A percentile compares a stretch with the other conserved stretches of the same genome.
These are phyloP conservation scores for Gymnocheta viridis DNA, from an alignment of 2,888 invertebrate species.

Conservation along the genomic window DNA sequence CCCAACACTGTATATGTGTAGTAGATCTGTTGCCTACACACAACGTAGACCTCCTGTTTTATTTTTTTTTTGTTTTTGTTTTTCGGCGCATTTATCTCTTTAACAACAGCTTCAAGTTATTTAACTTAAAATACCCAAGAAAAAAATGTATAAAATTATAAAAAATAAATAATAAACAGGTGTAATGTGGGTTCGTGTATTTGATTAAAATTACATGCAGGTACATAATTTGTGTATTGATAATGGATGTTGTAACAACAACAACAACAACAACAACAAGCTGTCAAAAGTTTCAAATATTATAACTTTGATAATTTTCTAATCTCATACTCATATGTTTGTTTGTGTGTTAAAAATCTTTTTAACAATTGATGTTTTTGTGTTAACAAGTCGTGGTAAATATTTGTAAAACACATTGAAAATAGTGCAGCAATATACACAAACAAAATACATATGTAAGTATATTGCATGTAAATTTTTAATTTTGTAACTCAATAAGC, in stretches of 20 bases:
- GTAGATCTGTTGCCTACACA: not conserved
- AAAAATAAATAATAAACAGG: slow-evolving; percentile 10
- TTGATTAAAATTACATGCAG: slow-evolving; percentile 36
- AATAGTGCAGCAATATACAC: not conserved
- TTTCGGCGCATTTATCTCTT: slow-evolving; percentile 5
- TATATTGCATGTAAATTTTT: not conserved
- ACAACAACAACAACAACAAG: slow-evolving; percentile 23
- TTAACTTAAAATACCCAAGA: not conserved
- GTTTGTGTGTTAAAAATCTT: not conserved
- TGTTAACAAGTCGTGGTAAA: slow-evolving; percentile 24
- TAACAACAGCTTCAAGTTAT: slow-evolving; percentile 5
- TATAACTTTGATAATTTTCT: not conserved
- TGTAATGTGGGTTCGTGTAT: slow-evolving; percentile 31
- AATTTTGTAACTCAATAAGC: not conserved
- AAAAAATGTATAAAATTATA: not conserved
- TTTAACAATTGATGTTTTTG: slow-evolving; percentile 12
- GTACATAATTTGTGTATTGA: slow-evolving; percentile 9
- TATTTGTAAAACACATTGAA: not conserved
- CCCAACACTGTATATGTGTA: not conserved
- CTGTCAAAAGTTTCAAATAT: slow-evolving; percentile 31
- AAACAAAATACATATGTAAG: not conserved
- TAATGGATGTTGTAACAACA: slow-evolving; percentile 34
- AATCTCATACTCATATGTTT: not conserved
- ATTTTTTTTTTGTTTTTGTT: not conserved
- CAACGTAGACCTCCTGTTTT: not conserved